Percentiles rank a stretch among this genome's conserved stretches.
Evolutionary conservation across 64 coral and sea anemone genomes (phyloP).

Genomic region (Orbicella faveolata): DNA sequence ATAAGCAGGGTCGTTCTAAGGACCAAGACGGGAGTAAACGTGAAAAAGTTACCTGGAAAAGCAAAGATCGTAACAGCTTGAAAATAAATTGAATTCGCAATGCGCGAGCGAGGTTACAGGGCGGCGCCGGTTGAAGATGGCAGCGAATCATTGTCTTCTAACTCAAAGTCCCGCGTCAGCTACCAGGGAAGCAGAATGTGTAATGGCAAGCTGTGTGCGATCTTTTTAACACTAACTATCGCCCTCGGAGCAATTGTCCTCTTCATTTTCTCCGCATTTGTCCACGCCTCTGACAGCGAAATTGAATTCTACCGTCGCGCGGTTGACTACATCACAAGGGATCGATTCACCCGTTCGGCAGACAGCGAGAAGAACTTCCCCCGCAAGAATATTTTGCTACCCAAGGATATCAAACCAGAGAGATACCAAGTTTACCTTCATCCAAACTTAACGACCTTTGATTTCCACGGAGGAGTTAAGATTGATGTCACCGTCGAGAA

Average conservation of each 20-base stretch:
- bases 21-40: neutral
- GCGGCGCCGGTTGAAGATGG: neutral
- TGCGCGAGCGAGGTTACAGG: slow-evolving; percentile 22
- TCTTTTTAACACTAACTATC: slow-evolving; percentile 22
- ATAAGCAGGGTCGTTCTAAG: neutral
- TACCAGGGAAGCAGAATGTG: slow-evolving; percentile 19
- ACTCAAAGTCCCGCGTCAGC: slow-evolving; percentile 18
- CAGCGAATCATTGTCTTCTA: slow-evolving; percentile 1
- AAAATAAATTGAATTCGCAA: neutral
- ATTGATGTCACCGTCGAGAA: slow-evolving; percentile 65
- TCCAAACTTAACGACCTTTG: slow-evolving; percentile 72
- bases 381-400: slow-evolving; percentile 70
- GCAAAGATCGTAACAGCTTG: neutral
- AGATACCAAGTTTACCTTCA: slow-evolving; percentile 76
- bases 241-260: slow-evolving; percentile 15
- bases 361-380: slow-evolving; percentile 57
- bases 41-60: neutral
- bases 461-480: slow-evolving; percentile 58
- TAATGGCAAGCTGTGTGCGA: slow-evolving; percentile 22
- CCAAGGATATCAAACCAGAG: slow-evolving; percentile 70
- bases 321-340: slow-evolving; percentile 16
- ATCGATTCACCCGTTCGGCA: slow-evolving; percentile 25
- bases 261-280: slow-evolving; percentile 27
- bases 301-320: slow-evolving; percentile 35
- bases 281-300: slow-evolving; percentile 34